These are phyloP conservation scores for Hyalella azteca DNA, from an alignment of 2,888 invertebrate genomes.

Conservation along the genomic window DNA sequence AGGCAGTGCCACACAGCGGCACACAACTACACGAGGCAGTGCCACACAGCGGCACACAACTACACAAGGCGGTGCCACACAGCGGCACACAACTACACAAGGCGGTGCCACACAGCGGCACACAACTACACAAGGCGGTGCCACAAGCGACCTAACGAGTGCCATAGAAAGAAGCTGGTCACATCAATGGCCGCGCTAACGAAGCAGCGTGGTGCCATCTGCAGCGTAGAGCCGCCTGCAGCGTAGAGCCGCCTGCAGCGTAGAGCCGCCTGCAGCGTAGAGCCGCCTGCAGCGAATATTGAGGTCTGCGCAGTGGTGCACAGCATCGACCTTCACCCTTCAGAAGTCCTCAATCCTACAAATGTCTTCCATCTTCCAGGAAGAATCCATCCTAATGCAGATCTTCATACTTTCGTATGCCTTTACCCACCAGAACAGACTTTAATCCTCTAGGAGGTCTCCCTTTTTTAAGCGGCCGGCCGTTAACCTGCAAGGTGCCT, in stretches of 20 bases:
- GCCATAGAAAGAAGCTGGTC: neutral
- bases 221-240: neutral
- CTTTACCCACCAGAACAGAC: too few species aligned
- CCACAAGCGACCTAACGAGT: slow-evolving; percentile 9
- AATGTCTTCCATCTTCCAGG: too few species aligned
- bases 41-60: neutral
- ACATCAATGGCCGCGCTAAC: neutral
- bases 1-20: neutral
- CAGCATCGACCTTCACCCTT: too few species aligned
- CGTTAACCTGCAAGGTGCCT: too few species aligned
- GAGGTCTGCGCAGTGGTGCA: neutral
- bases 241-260: neutral
- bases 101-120: neutral
- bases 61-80: neutral
- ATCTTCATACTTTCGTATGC: too few species aligned
- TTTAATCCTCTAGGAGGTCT: too few species aligned
- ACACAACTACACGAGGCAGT: neutral
- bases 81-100: too few species aligned
- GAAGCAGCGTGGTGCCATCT: neutral
- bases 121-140: neutral
- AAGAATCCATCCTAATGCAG: too few species aligned
- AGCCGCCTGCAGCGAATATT: neutral
- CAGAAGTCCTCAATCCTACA: too few species aligned
- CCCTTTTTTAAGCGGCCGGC: too few species aligned
- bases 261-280: neutral